Percentiles rank a stretch among this genome's conserved stretches.
Evolutionary conservation across 2,113 vertebrate species (phyloP).

Genomic region (Telmatochromis sp.): DNA sequence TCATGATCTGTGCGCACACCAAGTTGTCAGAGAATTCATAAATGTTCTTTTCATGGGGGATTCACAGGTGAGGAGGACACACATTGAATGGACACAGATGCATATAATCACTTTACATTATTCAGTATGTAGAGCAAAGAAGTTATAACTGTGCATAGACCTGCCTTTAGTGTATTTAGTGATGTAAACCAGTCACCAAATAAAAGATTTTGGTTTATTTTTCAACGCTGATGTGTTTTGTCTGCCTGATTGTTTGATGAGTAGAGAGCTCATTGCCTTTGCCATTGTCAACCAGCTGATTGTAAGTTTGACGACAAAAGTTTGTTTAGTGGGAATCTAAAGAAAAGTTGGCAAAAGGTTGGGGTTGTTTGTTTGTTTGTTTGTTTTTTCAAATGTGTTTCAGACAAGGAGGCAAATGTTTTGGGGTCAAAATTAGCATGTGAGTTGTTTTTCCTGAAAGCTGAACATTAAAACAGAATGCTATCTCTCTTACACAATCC

Average conservation of each 20-base stretch:
- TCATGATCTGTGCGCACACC: background rate
- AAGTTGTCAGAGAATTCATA: background rate
- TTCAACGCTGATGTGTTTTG: slow-evolving; percentile 70
- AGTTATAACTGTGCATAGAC: slow-evolving; percentile 40
- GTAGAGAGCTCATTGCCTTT: background rate
- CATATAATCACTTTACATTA: slow-evolving; percentile 60
- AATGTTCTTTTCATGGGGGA: background rate
- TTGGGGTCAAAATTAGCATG: background rate
- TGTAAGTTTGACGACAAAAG: background rate
- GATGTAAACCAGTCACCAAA: slow-evolving; percentile 55
- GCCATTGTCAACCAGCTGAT: rapidly evolving
- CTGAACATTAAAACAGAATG: background rate
- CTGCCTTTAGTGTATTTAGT: slow-evolving; percentile 49
- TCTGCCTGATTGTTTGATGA: slow-evolving; percentile 56
- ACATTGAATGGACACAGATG: slow-evolving; percentile 13
- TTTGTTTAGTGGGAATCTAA: background rate
- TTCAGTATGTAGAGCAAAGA: slow-evolving; percentile 39
- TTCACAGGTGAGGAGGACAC: background rate
- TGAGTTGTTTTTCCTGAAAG: background rate
- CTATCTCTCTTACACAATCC: background rate
- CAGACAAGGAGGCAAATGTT: background rate
- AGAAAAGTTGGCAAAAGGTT: background rate
- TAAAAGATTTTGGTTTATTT: slow-evolving; percentile 71
- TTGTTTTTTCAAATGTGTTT: background rate
- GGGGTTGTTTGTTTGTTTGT: background rate